Base-by-base conservation (phyloP, 2,888 invertebrate genomes). In the Rhyacophila evoluta region DNA sequence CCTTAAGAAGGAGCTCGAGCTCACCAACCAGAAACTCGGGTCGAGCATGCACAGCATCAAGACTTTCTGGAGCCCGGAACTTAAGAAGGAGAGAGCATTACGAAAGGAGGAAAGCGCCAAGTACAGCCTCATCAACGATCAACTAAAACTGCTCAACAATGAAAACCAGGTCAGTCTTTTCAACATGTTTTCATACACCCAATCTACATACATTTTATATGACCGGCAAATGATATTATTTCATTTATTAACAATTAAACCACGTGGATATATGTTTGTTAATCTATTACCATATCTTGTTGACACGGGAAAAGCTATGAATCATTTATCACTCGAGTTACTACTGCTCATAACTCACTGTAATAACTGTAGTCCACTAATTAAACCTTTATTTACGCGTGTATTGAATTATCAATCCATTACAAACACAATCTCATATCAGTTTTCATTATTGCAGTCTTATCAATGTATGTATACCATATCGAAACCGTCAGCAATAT, bases 11-110 rank as follows among this genome's bases (percentile, higher is more conserved):
- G 98, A 98, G 86, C 91, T 98, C 85, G 98, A 98, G 91, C 91
- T 97, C 86, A 97, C 98, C 83, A 98, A 98, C 88, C 98, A 98
- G 90, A 99, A 99, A 89, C 92, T 99, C 84, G 97, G 97, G 87
- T 98, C 98, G 86, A 97, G 97, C 85, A 99, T 99, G 98, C 98
- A 99, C 90, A 98, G 98, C 89, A 99, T 99, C 88, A 99, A 99
- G 91, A 99, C 98, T 77, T 99, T 99, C 90, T 99, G 99, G 99
- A 98, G 98, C 86, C 99, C 99, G 19, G 99, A 99, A 90, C 91
- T 99, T 87, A 99, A 99, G 91, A 98, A 98, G 89, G 99, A 99
- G 89, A 91, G 99, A 83, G 97, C 98, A 74, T 87, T 98, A 84
- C 91, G 99, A 84, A 99, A 99, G 87, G 99, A 99, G 88, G 99